Conservation (phyloP, 2,797 vertebrate genomes). For the Gadopsis marmoratus region DNA sequence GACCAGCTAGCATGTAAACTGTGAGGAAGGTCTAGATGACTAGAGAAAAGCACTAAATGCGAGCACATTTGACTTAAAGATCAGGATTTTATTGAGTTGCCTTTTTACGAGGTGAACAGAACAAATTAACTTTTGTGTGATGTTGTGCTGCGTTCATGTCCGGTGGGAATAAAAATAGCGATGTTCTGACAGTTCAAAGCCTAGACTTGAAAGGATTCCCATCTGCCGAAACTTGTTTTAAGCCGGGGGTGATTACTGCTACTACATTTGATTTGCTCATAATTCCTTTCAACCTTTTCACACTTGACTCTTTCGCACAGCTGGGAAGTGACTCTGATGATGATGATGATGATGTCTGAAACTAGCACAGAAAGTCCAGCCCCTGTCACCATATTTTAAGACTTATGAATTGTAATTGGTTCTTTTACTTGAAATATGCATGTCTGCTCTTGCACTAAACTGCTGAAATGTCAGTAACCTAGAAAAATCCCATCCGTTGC, state of each 20-base stretch:
- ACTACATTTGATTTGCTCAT: neutral
- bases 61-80: neutral
- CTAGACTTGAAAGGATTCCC: constrained; percentile 10
- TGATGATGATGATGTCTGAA: neutral
- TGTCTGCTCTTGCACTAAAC: neutral
- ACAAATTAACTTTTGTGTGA: constrained; percentile 37
- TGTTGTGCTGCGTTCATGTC: constrained; percentile 53
- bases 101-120: constrained; percentile 51
- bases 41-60: neutral
- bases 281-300: constrained; percentile 25
- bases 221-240: constrained; percentile 14
- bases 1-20: constrained; percentile 31
- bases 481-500: neutral
- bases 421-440: constrained; percentile 3
- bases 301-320: neutral
- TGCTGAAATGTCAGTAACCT: neutral
- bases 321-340: constrained; percentile 5
- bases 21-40: neutral
- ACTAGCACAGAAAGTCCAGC: neutral
- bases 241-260: neutral
- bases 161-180: neutral
- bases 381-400: neutral
- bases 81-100: constrained; percentile 33
- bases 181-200: neutral
- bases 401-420: neutral